Evolutionary conservation across 2,113 vertebrate species (phyloP), one percentile per base, ranked within the genome.

Genomic region (Amphilophus citrinellus): DNA sequence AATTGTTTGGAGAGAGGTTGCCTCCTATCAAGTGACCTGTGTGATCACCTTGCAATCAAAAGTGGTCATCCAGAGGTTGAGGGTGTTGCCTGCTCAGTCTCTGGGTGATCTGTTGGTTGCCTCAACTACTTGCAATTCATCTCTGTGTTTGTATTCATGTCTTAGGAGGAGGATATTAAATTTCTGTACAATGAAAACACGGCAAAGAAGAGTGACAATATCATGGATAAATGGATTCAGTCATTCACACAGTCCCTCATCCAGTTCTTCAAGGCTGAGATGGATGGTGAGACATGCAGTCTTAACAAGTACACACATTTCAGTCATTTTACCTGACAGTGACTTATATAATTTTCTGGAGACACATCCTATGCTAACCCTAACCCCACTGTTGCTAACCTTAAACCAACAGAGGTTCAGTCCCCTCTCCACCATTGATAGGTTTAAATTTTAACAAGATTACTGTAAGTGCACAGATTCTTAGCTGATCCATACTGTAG

Each of bases 211-310:
- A 99, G 97, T 80, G 91, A 93, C 92, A 99, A 99, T 94, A 96
- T 99, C 93, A 99, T 98, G 95, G 98, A 99, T 94, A 97, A 97
- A 80, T 99, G 98, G 98, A 96, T 99, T 88, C 95, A 98, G 91
- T 99, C 98, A 35, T 99, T 98, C 93, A 98, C 98, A 7, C 98
- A 99, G 56, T 99, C 98, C 0, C 98, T 99, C 61, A 92, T 99
- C 88, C 97, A 96, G 85, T 99, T 99, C 95, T 97, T 99, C 90
- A 97, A 96, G 92, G 94, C 96, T 3, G 98, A 99, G 95, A 99
- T 99, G 98, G 95, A 96, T 30, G 97, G 98, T 99, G 84, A 84
- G 96, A 62, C 30, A 37, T 4, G 39, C 4, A 27, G 24, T 24
- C 5, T 35, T n/a, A 24, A 50, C 59, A 73, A 35, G 37, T 57